Conservation (phyloP, 2,888 invertebrate genomes). For the Hybos culiciformis region DNA sequence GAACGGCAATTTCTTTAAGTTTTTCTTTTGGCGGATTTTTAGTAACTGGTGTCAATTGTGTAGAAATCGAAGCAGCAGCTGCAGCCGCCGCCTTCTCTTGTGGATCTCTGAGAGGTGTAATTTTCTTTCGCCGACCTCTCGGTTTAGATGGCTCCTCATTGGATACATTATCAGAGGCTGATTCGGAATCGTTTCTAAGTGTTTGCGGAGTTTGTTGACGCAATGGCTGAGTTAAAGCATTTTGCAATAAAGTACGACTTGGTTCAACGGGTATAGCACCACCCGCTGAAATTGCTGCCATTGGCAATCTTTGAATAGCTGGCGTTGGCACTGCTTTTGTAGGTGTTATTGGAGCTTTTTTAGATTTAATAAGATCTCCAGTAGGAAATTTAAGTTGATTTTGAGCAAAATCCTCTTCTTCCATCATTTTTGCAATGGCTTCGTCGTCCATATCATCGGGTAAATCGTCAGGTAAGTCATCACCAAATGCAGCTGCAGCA, state of each 20-base stretch:
- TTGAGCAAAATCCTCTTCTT: constrained; percentile 46
- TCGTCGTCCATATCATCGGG: constrained; percentile 39
- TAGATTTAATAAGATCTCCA: constrained; percentile 23
- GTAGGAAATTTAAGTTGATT: constrained; percentile 39
- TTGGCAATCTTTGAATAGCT: constrained; percentile 29
- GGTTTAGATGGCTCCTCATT: constrained; percentile 23
- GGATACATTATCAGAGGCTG: constrained; percentile 6
- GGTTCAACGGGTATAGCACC: constrained; percentile 20
- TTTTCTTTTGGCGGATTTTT: constrained; percentile 8
- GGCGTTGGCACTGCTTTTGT: constrained; percentile 16
- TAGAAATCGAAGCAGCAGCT: constrained; percentile 39
- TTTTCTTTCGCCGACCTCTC: constrained; percentile 34
- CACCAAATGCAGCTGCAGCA: constrained; percentile 22
- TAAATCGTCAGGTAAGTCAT: constrained; percentile 35
- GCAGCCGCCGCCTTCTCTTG: constrained; percentile 38
- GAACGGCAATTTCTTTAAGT: no score
- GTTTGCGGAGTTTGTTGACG: constrained; percentile 20
- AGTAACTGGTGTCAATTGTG: constrained; percentile 13
- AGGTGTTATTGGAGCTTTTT: constrained; percentile 6
- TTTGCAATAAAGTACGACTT: constrained; percentile 24
- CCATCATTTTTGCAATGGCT: constrained; percentile 43
- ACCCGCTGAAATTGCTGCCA: constrained; percentile 21
- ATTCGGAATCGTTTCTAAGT: constrained; percentile 8
- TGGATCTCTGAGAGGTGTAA: constrained; percentile 34
- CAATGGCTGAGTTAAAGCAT: constrained; percentile 30